Evolutionary conservation across 1,140 invertebrate species (phyloP).

Genomic region (Danaus melanippus): DNA sequence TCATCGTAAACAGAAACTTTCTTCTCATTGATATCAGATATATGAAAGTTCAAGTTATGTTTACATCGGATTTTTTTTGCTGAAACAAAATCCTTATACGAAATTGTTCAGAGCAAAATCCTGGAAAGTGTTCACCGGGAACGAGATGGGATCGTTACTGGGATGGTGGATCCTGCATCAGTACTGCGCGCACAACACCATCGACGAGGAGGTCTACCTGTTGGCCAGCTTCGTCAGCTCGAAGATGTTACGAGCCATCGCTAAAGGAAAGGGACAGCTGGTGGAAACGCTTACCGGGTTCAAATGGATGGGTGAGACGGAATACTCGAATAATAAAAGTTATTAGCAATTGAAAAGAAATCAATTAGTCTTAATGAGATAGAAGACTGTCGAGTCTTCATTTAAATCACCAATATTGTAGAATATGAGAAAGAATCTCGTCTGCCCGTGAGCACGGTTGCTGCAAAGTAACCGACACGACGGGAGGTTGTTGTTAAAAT

Average conservation of each 20-base stretch:
- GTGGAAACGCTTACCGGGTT: conserved; percentile 98
- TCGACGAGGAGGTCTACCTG: conserved; percentile 77
- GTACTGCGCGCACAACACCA: conserved; percentile 58
- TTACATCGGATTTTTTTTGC: too few relatives aligned
- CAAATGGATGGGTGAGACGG: conserved; percentile 96
- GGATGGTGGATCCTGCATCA: conserved; percentile 92
- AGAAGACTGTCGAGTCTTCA: too few relatives aligned
- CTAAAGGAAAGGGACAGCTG: conserved; percentile 85
- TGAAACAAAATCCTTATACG: not conserved
- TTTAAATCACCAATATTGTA: too few relatives aligned
- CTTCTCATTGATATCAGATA: too few relatives aligned
- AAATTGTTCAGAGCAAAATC: conserved; percentile 27
- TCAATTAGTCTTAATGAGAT: too few relatives aligned
- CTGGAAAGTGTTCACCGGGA: conserved; percentile 96
- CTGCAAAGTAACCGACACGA: too few relatives aligned
- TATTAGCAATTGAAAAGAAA: not conserved
- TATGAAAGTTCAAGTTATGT: too few relatives aligned
- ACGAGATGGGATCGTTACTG: conserved; percentile 95
- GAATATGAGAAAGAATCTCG: too few relatives aligned
- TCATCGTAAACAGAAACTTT: too few relatives aligned
- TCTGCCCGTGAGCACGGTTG: too few relatives aligned
- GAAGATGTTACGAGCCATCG: conserved; percentile 92
- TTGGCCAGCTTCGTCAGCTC: conserved; percentile 97
- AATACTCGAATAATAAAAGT: too few relatives aligned
- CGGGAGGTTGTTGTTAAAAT: too few relatives aligned